Evolutionary conservation across 2,113 vertebrate genomes (phyloP), one percentile per base, ranked within the genome.

Genomic region (Bubo blakistoni): DNA sequence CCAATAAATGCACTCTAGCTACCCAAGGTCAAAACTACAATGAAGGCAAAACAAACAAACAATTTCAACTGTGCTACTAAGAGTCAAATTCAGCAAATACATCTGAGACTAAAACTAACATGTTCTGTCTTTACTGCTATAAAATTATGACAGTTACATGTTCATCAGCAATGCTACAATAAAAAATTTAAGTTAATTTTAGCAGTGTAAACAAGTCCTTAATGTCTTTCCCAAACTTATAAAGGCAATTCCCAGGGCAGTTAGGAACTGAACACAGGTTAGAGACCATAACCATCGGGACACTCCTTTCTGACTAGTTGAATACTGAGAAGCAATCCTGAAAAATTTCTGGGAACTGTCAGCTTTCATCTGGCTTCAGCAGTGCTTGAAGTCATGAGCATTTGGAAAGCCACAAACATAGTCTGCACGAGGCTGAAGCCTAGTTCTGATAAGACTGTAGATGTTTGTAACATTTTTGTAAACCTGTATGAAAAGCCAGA

Each of bases 201-300:
- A 96, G 81, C 57, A 92, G 49, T 1, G 3, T 87, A 91, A 95
- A 94, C 87, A 96, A 97, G 62, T 44, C 66, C 46, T 92, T 83
- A 86, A 80, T 90, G 13, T 30, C 26, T 86, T 94, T 95, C 72
- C 55, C 92, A 94, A 93, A 73, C 26, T 78, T 70, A 65, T 4
- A n/a, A 88, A 80, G 24, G 21, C 66, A 83, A 5, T 88, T 92
- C 76, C 38, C 30, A 34, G 8, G 42, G 26, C 47, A 84, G 10
- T 38, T 66, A 44, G 34, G 36, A 90, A 49, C 76, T 61, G 73
- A 82, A n/a, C 20, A 57, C 69, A 93, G 88, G 88, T 94, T 95
- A 67, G 22, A 63, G 59, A 83, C 80, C 69, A 74, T 76, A 89
- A 63, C 20, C n/a, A 81, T 46, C 30, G 0, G 0, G 47, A 72